Conservation (phyloP, 2,888 invertebrate genomes). For the Acanthococcus lagerstroemiae region DNA sequence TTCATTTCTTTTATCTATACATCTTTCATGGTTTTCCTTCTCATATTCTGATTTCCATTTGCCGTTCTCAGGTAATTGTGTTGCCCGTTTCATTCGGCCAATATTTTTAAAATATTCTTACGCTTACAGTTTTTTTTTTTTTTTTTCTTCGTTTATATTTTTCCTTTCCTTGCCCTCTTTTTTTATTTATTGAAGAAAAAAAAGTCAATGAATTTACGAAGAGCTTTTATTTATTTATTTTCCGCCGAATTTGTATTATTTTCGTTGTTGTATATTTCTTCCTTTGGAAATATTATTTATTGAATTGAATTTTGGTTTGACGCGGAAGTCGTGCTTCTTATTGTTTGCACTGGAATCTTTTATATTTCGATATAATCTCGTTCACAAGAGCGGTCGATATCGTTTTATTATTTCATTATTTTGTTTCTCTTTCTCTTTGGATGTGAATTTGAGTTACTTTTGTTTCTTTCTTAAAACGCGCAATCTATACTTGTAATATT, state of each 20-base stretch:
- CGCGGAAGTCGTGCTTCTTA: not conserved
- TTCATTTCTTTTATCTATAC: no score
- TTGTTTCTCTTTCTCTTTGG: slow-evolving; percentile 30
- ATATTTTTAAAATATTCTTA: no score
- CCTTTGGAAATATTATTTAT: not conserved
- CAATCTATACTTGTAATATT: not conserved
- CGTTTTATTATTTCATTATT: slow-evolving; percentile 29
- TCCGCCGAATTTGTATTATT: not conserved
- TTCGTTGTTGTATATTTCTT: not conserved
- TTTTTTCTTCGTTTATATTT: not conserved
- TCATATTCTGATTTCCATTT: no score
- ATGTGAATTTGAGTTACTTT: slow-evolving; percentile 9
- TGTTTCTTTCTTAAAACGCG: not conserved
- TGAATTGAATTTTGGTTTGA: not conserved
- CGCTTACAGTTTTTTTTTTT: not conserved
- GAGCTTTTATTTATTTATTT: not conserved
- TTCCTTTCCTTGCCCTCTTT: not conserved
- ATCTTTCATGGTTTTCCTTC: no score
- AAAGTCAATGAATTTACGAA: not conserved
- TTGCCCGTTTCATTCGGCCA: no score
- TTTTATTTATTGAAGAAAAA: not conserved
- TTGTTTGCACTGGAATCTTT: not conserved
- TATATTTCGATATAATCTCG: not conserved
- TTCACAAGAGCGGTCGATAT: slow-evolving; percentile 11
- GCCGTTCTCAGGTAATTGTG: no score